Percentiles rank a stretch among this genome's conserved stretches.
phyloP scores from a whole-genome alignment of 2,888 invertebrate species.

The Erannis defoliaria region DNA sequence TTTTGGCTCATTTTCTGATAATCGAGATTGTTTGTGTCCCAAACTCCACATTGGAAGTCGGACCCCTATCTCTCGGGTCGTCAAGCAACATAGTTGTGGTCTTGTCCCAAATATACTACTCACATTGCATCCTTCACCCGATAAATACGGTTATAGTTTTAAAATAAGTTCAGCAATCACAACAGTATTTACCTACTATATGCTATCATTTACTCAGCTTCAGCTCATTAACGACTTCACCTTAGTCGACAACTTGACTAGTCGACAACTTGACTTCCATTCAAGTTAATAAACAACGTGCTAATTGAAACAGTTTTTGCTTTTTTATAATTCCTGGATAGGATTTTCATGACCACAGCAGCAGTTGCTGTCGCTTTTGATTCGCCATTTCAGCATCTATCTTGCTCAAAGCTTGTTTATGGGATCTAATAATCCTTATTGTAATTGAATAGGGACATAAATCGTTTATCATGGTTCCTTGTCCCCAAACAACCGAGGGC shows the following conservation, averaged over 20 bases:
- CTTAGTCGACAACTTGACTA: no score
- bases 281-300: neutral
- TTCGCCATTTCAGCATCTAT: conserved; percentile 9
- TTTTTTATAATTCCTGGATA: neutral
- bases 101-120: no score
- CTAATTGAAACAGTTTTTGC: neutral
- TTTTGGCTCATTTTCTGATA: no score
- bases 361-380: conserved; percentile 1
- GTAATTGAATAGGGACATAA: conserved; percentile 45
- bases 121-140: no score
- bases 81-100: no score
- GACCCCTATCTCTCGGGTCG: no score
- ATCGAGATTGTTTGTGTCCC: no score
- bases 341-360: conserved; percentile 14
- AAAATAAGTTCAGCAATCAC: no score
- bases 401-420: conserved; percentile 35
- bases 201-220: neutral
- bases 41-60: no score
- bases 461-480: conserved; percentile 48
- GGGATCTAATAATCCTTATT: conserved; percentile 41
- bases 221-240: no score
- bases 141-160: no score
- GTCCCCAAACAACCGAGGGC: conserved; percentile 40
- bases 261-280: neutral
- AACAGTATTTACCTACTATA: no score